These are phyloP conservation scores for Pterobdella sp. DNA, from an alignment of 2,888 invertebrate species.

Conservation along the genomic window DNA sequence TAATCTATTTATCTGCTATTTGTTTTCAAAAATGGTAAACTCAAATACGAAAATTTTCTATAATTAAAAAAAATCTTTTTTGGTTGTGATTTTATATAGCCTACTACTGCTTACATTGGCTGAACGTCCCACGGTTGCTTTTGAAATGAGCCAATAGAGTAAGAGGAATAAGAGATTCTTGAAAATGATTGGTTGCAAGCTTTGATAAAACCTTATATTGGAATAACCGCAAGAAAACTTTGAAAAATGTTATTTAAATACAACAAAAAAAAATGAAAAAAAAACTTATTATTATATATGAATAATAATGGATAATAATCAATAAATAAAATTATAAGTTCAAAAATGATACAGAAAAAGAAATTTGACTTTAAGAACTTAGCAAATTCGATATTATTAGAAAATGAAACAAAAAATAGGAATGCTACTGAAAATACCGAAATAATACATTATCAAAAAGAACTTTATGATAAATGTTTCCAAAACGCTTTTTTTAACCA, in stretches of 20 bases:
- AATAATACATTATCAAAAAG: not conserved
- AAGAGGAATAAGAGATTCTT: not conserved
- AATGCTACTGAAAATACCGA: not conserved
- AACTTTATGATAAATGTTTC: not conserved
- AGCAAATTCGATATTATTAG: conserved; percentile 19
- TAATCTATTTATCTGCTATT: too few species aligned
- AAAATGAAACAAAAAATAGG: not conserved
- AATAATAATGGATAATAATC: not conserved
- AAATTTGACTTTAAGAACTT: conserved; percentile 22
- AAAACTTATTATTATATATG: not conserved
- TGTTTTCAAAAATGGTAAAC: too few species aligned
- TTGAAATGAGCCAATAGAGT: not conserved
- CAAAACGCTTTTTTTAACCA: not conserved
- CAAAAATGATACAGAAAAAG: not conserved
- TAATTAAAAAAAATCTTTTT: too few species aligned
- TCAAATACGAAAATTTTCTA: too few species aligned
- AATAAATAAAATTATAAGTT: not conserved
- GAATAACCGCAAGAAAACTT: not conserved
- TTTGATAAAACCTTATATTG: not conserved
- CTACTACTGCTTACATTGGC: conserved; percentile 3
- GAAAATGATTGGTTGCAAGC: not conserved
- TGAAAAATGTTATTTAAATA: not conserved
- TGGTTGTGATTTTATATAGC: too few species aligned
- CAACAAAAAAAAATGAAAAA: not conserved
- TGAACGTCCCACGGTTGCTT: conserved; percentile 1